Evolutionary conservation across 2,888 invertebrate genomes (phyloP).

Genomic region (Onchidella celtica): DNA sequence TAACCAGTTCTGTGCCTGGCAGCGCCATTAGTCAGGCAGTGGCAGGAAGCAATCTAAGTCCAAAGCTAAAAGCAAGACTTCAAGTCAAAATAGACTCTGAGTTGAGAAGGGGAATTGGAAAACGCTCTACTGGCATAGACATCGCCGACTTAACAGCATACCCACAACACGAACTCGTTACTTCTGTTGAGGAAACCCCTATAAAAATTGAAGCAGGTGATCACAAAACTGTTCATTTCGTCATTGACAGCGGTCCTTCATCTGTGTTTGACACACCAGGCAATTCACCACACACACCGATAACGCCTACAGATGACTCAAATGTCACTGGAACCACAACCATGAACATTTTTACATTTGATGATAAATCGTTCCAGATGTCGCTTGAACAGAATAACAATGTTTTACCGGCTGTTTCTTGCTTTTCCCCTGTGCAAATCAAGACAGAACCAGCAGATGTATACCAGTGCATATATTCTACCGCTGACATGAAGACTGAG

Average conservation of each 20-base stretch:
- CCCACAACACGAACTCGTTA: neutral
- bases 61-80: constrained; percentile 21
- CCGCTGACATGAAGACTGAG: constrained; percentile 28
- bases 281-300: constrained; percentile 37
- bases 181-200: constrained; percentile 1
- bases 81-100: constrained; percentile 47
- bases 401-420: neutral
- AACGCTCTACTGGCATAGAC: constrained; percentile 40
- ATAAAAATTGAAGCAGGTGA: too few relatives aligned
- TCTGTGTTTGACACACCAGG: constrained; percentile 48
- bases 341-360: constrained; percentile 30
- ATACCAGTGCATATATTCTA: neutral
- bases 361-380: constrained; percentile 10
- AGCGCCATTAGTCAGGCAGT: constrained; percentile 35
- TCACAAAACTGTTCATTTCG: constrained; percentile 6
- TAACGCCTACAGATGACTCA: too few relatives aligned
- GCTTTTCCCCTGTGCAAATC: neutral
- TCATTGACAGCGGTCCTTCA: constrained; percentile 20
- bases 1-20: constrained; percentile 6
- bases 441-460: constrained; percentile 2
- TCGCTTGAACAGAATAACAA: constrained; percentile 18
- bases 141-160: constrained; percentile 38
- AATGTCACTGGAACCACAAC: too few relatives aligned
- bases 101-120: constrained; percentile 38
- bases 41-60: constrained; percentile 26